Base-by-base conservation (phyloP, 2,113 vertebrate genomes). In the Callospermophilus lateralis region DNA sequence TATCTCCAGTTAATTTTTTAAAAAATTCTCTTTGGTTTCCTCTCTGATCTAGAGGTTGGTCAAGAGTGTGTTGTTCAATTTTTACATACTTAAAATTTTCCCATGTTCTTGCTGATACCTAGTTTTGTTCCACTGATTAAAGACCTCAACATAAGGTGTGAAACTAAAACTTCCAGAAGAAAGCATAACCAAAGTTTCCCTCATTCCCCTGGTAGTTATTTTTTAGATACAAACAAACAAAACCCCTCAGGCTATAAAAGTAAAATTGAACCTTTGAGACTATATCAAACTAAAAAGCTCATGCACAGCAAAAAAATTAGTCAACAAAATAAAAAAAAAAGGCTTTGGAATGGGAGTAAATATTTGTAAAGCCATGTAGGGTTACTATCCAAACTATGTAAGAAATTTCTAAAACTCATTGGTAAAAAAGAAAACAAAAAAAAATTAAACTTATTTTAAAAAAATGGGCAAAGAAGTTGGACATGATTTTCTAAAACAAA, bases 151-250 rank as follows among this genome's bases (percentile, higher is more conserved):
- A 37, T 65, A 45, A 74, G 22, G 76, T 17, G 2, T 58, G 1
- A 81, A 76, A 58, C 24, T 81, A 81, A 80, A 65, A 74, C 2
- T 39, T 19, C 2, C 26, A 55, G 24, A 68, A 37, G 65, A 73
- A 81, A 37, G 58, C 8, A 39, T 32, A 32, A 16, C 0, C 10
- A 3, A 4, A 58, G 13, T 1, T 4, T 67, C 3, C 16, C 10
- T 76, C 8, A n/a, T 45, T 11, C 0, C 13, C 11, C n/a, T 39
- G 15, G 4, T 5, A 92, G 67, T n/a, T 0, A 53, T 24, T 55
- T 89, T 84, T 81, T 37, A 53, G 30, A 45, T 48, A 48, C 58
- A 58, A 86, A 80, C 42, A 74, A 11, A 63, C 30, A 72, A 74
- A 76, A 39, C 55, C 20, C 3, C 15, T 63, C 12, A 51, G 39